Conservation (phyloP, 2,797 vertebrate genomes). For the Philypnodon macrostomus region DNA sequence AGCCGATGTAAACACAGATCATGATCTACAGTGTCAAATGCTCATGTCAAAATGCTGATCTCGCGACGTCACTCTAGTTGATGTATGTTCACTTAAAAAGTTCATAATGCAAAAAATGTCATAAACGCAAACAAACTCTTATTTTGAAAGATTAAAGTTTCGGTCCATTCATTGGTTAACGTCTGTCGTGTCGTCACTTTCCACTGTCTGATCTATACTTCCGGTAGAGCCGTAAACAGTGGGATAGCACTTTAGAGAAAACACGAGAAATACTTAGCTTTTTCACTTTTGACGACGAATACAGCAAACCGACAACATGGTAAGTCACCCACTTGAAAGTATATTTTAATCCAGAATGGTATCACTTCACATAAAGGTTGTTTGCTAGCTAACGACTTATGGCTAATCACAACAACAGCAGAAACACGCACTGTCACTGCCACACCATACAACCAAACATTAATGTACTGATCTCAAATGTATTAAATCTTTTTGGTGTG, state of each 20-base stretch:
- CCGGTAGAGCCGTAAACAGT: slow-evolving; percentile 57
- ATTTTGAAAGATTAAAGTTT: background rate
- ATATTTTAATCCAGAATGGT: background rate
- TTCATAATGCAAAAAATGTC: background rate
- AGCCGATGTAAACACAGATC: no score
- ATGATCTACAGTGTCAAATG: no score
- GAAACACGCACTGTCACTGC: slow-evolving; percentile 67
- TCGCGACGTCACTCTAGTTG: no score
- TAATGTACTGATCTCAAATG: fast-evolving
- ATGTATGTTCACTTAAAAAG: no score
- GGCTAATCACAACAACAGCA: slow-evolving; percentile 30
- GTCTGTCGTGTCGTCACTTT: slow-evolving; percentile 32
- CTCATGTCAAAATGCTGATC: no score
- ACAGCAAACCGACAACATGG: slow-evolving; percentile 52
- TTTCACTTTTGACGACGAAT: background rate
- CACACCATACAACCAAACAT: background rate
- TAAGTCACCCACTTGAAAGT: slow-evolving; percentile 32
- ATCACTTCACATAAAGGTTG: background rate
- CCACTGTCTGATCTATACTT: slow-evolving; percentile 28
- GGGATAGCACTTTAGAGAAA: slow-evolving; percentile 10
- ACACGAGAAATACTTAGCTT: slow-evolving; percentile 1
- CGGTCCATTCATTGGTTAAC: slow-evolving; percentile 22
- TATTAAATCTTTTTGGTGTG: background rate
- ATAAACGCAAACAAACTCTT: background rate
- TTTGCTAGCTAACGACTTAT: slow-evolving; percentile 12